Conservation (phyloP, 2,888 invertebrate species). For the Nomada fabriciana region DNA sequence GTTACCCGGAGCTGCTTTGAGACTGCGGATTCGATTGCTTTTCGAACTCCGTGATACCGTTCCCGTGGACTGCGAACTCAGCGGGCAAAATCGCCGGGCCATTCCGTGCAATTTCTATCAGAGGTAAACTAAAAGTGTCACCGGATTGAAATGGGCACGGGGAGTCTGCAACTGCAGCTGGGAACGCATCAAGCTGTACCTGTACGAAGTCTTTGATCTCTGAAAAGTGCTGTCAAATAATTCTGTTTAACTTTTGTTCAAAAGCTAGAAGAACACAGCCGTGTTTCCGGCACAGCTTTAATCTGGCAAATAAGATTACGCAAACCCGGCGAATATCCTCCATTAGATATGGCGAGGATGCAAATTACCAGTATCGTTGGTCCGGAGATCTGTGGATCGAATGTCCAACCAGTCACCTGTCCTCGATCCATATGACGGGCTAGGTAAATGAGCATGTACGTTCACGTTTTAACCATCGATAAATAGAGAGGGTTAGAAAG, state of each 20-base stretch:
- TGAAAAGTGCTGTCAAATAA: background rate
- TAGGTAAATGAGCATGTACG: background rate
- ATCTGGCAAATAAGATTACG: too few species aligned
- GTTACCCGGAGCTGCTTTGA: constrained; percentile 2
- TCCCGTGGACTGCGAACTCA: constrained; percentile 1
- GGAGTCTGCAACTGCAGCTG: background rate
- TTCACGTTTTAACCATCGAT: constrained; percentile 24
- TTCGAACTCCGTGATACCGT: background rate
- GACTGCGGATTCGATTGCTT: constrained; percentile 21
- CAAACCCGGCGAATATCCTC: too few species aligned
- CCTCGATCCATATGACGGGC: too few species aligned
- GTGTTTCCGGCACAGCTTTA: too few species aligned
- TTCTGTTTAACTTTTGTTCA: too few species aligned
- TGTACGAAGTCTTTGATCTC: background rate
- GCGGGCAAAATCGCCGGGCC: constrained; percentile 5
- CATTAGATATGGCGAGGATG: too few species aligned
- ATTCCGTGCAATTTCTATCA: background rate
- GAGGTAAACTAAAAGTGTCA: constrained; percentile 5
- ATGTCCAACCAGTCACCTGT: background rate
- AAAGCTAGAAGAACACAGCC: too few species aligned
- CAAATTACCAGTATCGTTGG: too few species aligned
- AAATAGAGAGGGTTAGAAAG: constrained; percentile 48
- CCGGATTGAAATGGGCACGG: background rate
- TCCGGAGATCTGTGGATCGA: background rate
- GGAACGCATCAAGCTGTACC: background rate